Evolutionary conservation across 2,797 vertebrate genomes (phyloP).

Genomic region (Poliocrania exsul): DNA sequence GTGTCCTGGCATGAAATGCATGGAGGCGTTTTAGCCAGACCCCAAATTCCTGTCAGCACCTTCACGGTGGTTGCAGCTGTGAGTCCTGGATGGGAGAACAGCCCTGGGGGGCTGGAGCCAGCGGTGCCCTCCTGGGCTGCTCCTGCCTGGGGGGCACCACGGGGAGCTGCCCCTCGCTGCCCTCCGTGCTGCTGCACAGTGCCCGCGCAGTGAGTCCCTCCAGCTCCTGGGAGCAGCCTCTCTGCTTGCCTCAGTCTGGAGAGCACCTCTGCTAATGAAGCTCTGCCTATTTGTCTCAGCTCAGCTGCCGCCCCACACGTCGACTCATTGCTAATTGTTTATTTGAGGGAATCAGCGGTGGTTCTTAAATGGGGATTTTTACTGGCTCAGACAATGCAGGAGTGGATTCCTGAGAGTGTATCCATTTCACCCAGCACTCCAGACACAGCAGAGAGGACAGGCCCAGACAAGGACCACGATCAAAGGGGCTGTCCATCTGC

Average conservation of each 20-base stretch:
- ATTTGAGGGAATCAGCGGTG: not conserved
- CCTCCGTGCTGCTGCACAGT: not conserved
- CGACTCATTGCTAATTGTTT: not conserved
- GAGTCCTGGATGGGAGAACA: not conserved
- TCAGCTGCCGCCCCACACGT: not conserved
- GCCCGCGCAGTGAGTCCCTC: not conserved
- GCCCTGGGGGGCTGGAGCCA: not conserved
- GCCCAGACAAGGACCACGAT: rapidly evolving
- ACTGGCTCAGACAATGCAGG: not conserved
- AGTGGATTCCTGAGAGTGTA: not conserved
- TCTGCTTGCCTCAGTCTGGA: not conserved
- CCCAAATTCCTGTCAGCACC: not conserved
- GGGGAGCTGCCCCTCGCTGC: not conserved
- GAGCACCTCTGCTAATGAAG: not conserved
- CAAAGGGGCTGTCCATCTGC: rapidly evolving
- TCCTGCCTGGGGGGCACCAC: not conserved
- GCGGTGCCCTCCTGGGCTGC: not conserved
- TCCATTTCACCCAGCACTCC: not conserved
- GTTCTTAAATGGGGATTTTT: not conserved
- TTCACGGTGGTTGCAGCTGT: conserved; percentile 16
- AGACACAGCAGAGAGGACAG: not conserved
- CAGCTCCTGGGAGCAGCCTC: not conserved
- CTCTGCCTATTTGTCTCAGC: not conserved
- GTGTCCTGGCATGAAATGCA: not conserved
- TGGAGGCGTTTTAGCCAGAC: not conserved